Percentiles rank a stretch among this genome's conserved stretches.
These are phyloP conservation scores for Macrosteles quadrilineatus DNA, from an alignment of 1,140 invertebrate species.

Conservation along the genomic window DNA sequence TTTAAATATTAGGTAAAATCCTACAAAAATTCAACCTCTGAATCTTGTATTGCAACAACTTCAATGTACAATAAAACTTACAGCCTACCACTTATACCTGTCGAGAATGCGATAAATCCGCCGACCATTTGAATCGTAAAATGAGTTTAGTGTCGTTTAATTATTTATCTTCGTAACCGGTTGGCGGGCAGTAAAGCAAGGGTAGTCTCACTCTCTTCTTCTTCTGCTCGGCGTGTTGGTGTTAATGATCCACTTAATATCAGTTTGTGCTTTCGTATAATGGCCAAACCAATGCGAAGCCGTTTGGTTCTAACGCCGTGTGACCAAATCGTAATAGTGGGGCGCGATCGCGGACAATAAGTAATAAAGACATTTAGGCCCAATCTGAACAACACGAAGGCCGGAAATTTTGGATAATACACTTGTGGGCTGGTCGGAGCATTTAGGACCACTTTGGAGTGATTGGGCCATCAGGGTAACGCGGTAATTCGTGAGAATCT, in stretches of 20 bases:
- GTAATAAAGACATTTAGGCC: slow-evolving; percentile 20
- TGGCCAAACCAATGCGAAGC: slow-evolving; percentile 6
- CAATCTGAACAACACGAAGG: slow-evolving; percentile 5
- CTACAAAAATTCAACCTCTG: no score
- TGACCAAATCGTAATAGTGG: slow-evolving; percentile 14
- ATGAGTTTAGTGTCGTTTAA: no score
- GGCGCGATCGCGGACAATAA: neutral
- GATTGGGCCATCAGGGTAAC: neutral
- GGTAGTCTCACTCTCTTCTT: no score
- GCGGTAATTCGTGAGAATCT: neutral
- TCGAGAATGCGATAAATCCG: no score
- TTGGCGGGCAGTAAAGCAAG: no score
- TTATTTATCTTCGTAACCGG: no score
- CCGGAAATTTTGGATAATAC: slow-evolving; percentile 11
- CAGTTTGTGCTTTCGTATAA: neutral
- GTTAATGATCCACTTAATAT: slow-evolving; percentile 5
- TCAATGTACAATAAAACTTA: no score
- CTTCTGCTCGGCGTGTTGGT: no score
- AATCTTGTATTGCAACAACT: no score
- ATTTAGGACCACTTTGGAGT: neutral
- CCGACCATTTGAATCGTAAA: no score
- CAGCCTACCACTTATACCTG: no score
- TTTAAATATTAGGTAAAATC: no score
- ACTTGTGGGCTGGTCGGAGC: neutral
- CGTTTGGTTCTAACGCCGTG: neutral